Evolutionary conservation across 2,888 invertebrate genomes (phyloP).

Genomic region (Syrphus vitripennis): DNA sequence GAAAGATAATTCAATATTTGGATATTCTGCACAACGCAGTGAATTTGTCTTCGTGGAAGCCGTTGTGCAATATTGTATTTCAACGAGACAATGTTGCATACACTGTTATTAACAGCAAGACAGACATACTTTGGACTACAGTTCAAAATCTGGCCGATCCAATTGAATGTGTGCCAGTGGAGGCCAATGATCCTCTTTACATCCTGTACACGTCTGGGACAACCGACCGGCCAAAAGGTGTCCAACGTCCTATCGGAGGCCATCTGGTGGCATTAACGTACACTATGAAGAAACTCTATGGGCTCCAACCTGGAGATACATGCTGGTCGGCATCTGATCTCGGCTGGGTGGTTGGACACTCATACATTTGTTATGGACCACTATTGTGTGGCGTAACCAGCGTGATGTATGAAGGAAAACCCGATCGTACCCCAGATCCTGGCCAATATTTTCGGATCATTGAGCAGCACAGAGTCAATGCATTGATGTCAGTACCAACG

Average conservation of each 20-base stretch:
- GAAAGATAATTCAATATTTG: constrained; percentile 85
- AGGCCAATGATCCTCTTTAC: constrained; percentile 94
- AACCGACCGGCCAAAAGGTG: constrained; percentile 89
- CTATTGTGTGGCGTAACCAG: constrained; percentile 90
- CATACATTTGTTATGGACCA: constrained; percentile 96
- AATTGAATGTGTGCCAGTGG: constrained; percentile 91
- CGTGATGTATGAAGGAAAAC: constrained; percentile 95
- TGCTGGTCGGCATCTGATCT: constrained; percentile 90
- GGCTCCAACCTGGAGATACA: constrained; percentile 90
- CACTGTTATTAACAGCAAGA: constrained; percentile 84
- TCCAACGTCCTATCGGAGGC: constrained; percentile 93
- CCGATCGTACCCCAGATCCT: constrained; percentile 96
- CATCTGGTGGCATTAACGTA: constrained; percentile 93
- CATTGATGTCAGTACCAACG: constrained; percentile 95
- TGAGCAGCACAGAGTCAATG: constrained; percentile 91
- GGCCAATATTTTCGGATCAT: constrained; percentile 96
- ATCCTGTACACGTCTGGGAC: constrained; percentile 96
- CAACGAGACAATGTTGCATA: constrained; percentile 87
- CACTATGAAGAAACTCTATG: constrained; percentile 92
- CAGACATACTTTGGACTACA: constrained; percentile 91
- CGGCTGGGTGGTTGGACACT: constrained; percentile 97
- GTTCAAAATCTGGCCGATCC: constrained; percentile 85
- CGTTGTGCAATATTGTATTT: constrained; percentile 90
- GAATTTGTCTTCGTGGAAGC: constrained; percentile 87
- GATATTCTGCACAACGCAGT: constrained; percentile 84